Evolutionary conservation across 2,888 invertebrate species (phyloP).

Genomic region (Caenorhabditis auriculariae): DNA sequence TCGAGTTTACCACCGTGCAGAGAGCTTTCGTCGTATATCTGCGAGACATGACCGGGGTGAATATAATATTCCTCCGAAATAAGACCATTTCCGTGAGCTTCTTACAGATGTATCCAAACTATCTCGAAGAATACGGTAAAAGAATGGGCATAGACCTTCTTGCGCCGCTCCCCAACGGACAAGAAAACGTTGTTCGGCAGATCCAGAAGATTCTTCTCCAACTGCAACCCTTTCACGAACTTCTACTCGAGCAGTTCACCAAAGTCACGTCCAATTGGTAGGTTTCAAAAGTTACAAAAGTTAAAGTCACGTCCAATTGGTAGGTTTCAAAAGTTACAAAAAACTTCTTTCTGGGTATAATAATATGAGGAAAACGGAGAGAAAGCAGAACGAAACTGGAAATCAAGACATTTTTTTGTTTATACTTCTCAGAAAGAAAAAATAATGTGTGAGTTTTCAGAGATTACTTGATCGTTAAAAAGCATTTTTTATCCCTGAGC

Average conservation of each 20-base stretch:
- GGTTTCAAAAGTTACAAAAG: too few relatives aligned
- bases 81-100: not conserved
- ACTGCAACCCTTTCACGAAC: conserved; percentile 27
- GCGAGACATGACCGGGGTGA: conserved; percentile 36
- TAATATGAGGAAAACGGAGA: too few relatives aligned
- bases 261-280: conserved; percentile 20
- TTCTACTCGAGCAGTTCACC: conserved; percentile 28
- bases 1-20: conserved; percentile 53
- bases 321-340: too few relatives aligned
- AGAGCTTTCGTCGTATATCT: conserved; percentile 46
- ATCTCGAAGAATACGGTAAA: conserved; percentile 34
- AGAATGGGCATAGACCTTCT: conserved; percentile 29
- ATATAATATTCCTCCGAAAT: not conserved
- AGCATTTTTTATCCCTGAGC: too few relatives aligned
- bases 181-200: conserved; percentile 28
- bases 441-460: too few relatives aligned
- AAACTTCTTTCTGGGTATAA: too few relatives aligned
- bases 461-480: too few relatives aligned
- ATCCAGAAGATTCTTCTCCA: conserved; percentile 27
- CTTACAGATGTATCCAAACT: conserved; percentile 45
- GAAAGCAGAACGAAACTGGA: too few relatives aligned
- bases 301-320: conserved; percentile 21
- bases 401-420: too few relatives aligned
- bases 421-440: too few relatives aligned
- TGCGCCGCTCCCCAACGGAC: conserved; percentile 9